A percentile compares a stretch with the other conserved stretches of the same genome.
phyloP scores from a whole-genome alignment of 1,140 invertebrate species.

The Stratiolaelaps scimitus region DNA sequence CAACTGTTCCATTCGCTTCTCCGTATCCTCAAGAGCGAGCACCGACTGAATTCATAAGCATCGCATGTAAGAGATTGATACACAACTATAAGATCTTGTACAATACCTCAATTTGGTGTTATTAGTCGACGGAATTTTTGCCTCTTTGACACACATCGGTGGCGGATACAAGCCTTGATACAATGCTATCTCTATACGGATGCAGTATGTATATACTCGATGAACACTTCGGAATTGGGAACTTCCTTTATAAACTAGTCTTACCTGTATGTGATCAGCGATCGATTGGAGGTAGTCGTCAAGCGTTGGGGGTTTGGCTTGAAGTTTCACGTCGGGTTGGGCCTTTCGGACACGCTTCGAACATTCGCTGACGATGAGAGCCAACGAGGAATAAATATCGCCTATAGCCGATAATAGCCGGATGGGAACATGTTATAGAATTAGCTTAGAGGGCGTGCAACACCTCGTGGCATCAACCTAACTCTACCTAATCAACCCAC shows the following conservation, averaged over 20 bases:
- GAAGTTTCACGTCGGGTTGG: not conserved
- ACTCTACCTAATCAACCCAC: no score
- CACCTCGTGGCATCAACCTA: no score
- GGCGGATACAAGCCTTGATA: no score
- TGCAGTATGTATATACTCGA: no score
- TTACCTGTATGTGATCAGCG: slow-evolving; percentile 25
- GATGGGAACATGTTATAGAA: no score
- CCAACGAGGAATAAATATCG: not conserved
- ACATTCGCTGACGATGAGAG: not conserved
- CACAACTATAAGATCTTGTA: not conserved
- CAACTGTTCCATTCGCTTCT: slow-evolving; percentile 51
- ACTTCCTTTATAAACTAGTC: no score
- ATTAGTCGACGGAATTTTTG: not conserved
- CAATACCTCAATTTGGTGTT: not conserved
- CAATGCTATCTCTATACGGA: no score
- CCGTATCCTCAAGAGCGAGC: slow-evolving; percentile 31
- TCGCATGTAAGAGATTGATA: not conserved
- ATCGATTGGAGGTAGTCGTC: slow-evolving; percentile 22
- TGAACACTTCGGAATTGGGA: no score
- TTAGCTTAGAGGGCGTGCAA: no score
- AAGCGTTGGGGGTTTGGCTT: not conserved
- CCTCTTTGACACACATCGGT: not conserved
- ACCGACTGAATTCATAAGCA: not conserved
- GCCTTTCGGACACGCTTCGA: not conserved
- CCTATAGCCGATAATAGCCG: no score